Base-by-base conservation (phyloP, 2,888 invertebrate genomes). In the Drosophila rubida region DNA sequence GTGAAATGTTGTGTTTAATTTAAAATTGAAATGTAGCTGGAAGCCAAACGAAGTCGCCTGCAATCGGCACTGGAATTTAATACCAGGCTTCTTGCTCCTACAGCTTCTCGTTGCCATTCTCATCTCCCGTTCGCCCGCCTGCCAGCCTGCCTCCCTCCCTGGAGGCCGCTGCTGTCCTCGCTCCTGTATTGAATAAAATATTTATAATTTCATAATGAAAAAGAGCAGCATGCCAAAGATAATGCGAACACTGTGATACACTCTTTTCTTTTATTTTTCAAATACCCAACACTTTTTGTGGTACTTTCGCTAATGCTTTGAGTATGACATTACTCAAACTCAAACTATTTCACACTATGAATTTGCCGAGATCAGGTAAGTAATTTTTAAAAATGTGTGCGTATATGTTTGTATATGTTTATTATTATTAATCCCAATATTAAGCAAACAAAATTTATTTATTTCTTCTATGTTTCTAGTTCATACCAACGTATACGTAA, bases 201-300 rank as follows among this genome's bases (percentile, higher is more conserved):
- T 79, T 82, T 71, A 79, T 82, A 80, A 79, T 79, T 71, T 69
- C 61, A 79, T 79, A 79, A 79, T 82, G 75, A 75, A 79, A 78
- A 80, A 65, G 67, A 72, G 57, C 67, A 67, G 60, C 44, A 45
- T 58, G 57, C 49, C 63, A 67, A 75, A 60, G 78, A 77, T 74
- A 68, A 64, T 64, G 61, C 59, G 51, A 66, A 25, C 45, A 16
- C 41, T 59, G 45, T 9, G 6, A 39, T 23, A 55, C 51, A 62
- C 73, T 49, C 39, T 51, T 27, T 8, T 53, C 30, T 41, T 19
- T 46, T 2, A 0, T n/a, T 9, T 53, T 9, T 30, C 13, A 1
- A 41, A 8, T 58, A 22, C 19, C 13, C 19, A 5, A 8, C 8
- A 25, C 30, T n/a, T 50, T 30, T 27, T 22, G 5, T 14, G 16